Evolutionary conservation across 2,888 invertebrate genomes (phyloP).

Genomic region (Harpalus rubripes): DNA sequence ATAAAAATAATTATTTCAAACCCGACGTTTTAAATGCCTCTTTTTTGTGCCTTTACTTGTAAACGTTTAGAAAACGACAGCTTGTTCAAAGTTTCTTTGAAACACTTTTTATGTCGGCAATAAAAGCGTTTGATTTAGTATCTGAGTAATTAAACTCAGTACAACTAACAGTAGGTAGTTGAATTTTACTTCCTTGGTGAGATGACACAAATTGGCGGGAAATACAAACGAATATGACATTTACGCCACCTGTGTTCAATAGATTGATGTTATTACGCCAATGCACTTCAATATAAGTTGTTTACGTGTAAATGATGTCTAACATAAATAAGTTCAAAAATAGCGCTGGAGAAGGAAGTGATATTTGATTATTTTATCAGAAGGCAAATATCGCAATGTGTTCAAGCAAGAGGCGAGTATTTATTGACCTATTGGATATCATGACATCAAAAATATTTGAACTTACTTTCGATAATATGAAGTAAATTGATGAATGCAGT

Average conservation of each 20-base stretch:
- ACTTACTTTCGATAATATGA: not conserved
- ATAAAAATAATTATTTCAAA: too few relatives aligned
- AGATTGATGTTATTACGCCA: slow-evolving; percentile 26
- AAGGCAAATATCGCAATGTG: not conserved
- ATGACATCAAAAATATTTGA: not conserved
- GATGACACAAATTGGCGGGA: slow-evolving; percentile 9
- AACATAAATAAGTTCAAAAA: slow-evolving; percentile 10
- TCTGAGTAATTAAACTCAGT: not conserved
- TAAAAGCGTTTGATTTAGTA: slow-evolving; percentile 34
- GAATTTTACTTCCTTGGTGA: slow-evolving; percentile 8
- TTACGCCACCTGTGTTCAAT: not conserved
- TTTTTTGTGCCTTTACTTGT: not conserved
- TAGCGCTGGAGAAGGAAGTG: slow-evolving; percentile 16
- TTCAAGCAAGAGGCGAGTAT: not conserved
- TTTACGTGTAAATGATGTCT: slow-evolving; percentile 31
- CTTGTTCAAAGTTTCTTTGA: not conserved
- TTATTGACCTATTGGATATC: slow-evolving; percentile 21
- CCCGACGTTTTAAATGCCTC: not conserved
- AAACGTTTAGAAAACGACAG: not conserved
- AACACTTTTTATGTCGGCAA: not conserved
- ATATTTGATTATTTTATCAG: slow-evolving; percentile 34
- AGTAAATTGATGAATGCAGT: not conserved
- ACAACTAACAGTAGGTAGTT: slow-evolving; percentile 9
- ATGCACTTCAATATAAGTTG: slow-evolving; percentile 14
- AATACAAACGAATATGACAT: not conserved